Percentiles rank a stretch among this genome's conserved stretches.
Evolutionary conservation across 2,113 vertebrate species (phyloP).

Genomic region (Cacatua alba): DNA sequence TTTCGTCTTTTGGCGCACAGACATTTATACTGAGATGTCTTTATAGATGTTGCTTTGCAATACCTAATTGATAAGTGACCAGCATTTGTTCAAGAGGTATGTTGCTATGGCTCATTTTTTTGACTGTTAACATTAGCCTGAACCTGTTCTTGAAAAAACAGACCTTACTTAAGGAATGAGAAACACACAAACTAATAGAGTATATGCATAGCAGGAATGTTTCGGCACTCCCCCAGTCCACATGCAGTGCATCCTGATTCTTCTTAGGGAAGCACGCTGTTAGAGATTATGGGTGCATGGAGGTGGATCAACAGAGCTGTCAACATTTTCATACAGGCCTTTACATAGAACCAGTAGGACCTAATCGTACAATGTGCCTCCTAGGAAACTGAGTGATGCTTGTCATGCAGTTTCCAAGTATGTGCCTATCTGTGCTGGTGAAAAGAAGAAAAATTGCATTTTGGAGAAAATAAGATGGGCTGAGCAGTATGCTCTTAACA

Average conservation of each 20-base stretch:
- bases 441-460: neutral
- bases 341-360: neutral
- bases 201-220: neutral
- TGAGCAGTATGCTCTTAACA: neutral
- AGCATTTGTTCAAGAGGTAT: neutral
- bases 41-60: neutral
- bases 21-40: neutral
- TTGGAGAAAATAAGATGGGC: neutral
- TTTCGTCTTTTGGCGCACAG: neutral
- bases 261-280: neutral
- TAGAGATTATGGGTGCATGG: neutral
- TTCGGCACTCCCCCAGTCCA: rapidly evolving
- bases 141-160: neutral
- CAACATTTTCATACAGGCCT: neutral
- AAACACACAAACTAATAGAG: neutral
- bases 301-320: neutral
- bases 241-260: neutral
- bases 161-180: neutral
- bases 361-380: neutral
- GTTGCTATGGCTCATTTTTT: neutral
- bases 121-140: neutral
- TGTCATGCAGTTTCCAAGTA: rapidly evolving
- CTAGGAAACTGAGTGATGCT: neutral
- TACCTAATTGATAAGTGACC: neutral
- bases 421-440: neutral